Base-by-base conservation (phyloP, 2,888 invertebrate genomes). In the Drosophila ezoana region DNA sequence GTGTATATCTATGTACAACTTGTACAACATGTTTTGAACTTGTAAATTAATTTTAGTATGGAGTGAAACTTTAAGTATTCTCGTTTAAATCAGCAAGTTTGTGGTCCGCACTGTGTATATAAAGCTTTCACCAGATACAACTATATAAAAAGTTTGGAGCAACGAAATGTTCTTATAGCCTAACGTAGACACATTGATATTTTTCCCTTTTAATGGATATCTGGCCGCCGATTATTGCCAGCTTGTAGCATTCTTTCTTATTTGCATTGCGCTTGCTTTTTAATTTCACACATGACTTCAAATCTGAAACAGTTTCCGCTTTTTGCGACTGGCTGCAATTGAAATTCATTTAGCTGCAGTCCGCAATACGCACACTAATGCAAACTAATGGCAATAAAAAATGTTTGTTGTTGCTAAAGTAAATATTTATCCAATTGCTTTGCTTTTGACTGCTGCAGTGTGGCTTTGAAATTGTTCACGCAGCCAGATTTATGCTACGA, bases 231-330 rank as follows among this genome's bases (percentile, higher is more conserved):
- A 35, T 32, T 18, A 1, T 1, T 9, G 3, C 3, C 8, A 32
- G 11, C 28, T 3, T 9, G 23, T 1, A 10, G 3, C 2, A n/a
- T 10, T 14, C 37, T 38, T 63, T 47, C 49, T 52, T 59, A 43
- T 66, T 62, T 79, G 40, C 47, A 58, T 45, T 44, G 59, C 47
- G 43, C 16, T 51, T 32, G 51, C 56, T 82, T 84, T 87, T 82
- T 87, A 82, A 87, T 82, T 82, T 82, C 82, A 82, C 82, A 82
- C 87, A 71, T 76, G 68, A 79, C 64, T 65, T 78, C 35, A 62
- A 78, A 81, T 68, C 54, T 44, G 43, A 78, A 76, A 74, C 59
- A 57, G 65, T 70, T 78, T 78, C 49, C 57, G 60, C 54, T 51
- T 44, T 28, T 60, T 47, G 65, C 56, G 23, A 64, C 57, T 44